Percentiles rank a stretch among this genome's conserved stretches.
Conservation (phyloP, 1,140 invertebrate genomes). For the Patella vulgata region DNA sequence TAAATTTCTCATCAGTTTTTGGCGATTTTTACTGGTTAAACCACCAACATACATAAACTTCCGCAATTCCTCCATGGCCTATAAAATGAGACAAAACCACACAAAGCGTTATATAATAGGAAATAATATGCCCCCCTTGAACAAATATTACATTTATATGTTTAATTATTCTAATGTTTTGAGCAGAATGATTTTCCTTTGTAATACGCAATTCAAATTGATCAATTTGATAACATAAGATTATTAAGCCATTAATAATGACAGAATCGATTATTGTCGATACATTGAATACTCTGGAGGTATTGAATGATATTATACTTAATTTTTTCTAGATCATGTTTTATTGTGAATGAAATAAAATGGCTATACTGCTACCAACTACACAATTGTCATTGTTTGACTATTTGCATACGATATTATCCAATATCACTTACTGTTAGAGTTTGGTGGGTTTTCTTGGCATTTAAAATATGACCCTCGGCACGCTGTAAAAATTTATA, state of each 20-base stretch:
- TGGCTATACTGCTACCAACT: no score
- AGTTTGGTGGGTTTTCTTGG: slow-evolving; percentile 58
- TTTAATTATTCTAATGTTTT: background rate
- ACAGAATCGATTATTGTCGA: no score
- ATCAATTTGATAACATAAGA: no score
- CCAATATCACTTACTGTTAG: slow-evolving; percentile 43
- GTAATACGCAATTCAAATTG: no score
- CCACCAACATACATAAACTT: slow-evolving; percentile 59
- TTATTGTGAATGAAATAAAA: no score
- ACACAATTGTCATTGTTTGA: no score
- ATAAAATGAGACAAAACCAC: slow-evolving; percentile 11
- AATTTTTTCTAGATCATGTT: no score
- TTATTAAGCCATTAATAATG: no score
- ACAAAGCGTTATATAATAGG: background rate
- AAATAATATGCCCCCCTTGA: background rate
- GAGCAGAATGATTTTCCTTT: background rate
- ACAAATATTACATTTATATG: background rate
- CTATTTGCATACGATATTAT: no score
- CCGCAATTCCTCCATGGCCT: slow-evolving; percentile 63
- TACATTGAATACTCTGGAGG: no score
- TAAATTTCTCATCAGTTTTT: slow-evolving; percentile 66
- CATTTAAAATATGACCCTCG: slow-evolving; percentile 48
- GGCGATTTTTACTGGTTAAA: slow-evolving; percentile 59
- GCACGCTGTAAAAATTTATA: slow-evolving; percentile 43
- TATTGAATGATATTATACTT: no score